phyloP scores from a whole-genome alignment of 2,797 vertebrate species.

The Pterois miles region DNA sequence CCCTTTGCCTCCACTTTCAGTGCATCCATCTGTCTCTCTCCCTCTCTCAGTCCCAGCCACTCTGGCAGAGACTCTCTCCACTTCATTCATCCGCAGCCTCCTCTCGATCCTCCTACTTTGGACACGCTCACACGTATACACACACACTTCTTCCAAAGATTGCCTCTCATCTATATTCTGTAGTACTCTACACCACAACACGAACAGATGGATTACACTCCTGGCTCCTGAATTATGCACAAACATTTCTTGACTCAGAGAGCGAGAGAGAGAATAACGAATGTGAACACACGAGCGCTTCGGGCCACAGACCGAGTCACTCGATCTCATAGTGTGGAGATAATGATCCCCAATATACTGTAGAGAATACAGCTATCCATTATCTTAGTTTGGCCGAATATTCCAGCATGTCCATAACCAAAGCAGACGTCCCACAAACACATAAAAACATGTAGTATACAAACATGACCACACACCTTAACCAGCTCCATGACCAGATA shows the following conservation, averaged over 20 bases:
- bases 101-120: conserved; percentile 59
- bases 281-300: conserved; percentile 63
- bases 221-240: conserved; percentile 78
- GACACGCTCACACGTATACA: conserved; percentile 42
- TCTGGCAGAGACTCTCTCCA: conserved; percentile 37
- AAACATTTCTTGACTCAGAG: conserved; percentile 65
- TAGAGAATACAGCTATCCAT: background rate
- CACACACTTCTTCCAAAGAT: conserved; percentile 54
- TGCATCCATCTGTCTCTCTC: conserved; percentile 26
- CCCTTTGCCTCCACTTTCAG: background rate
- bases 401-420: background rate
- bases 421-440: background rate
- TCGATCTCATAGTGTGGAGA: conserved; percentile 32
- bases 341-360: conserved; percentile 34
- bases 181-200: conserved; percentile 70
- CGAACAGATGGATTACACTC: conserved; percentile 80
- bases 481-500: conserved; percentile 99
- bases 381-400: background rate
- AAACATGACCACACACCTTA: conserved; percentile 78
- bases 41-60: conserved; percentile 16
- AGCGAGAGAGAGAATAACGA: conserved; percentile 61
- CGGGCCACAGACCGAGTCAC: conserved; percentile 56
- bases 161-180: conserved; percentile 75
- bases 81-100: conserved; percentile 63
- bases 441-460: background rate